These are phyloP conservation scores for Philopotamus ludificatus DNA, from an alignment of 1,140 invertebrate genomes.

Conservation along the genomic window DNA sequence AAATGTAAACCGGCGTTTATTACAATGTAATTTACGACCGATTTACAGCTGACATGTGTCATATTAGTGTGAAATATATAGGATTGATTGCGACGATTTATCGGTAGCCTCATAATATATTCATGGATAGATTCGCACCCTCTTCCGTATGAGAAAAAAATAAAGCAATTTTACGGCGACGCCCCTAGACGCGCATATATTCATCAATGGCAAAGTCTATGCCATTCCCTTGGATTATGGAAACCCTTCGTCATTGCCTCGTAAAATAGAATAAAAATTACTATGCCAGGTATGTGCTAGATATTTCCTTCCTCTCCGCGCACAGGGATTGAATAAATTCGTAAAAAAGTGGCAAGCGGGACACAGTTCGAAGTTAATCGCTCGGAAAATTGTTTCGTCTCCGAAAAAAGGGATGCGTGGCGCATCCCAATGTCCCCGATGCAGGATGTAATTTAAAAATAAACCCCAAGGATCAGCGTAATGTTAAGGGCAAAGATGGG, in stretches of 20 bases:
- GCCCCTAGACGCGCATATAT: too few species aligned
- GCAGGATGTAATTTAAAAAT: too few species aligned
- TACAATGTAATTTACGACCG: background rate
- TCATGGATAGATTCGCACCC: too few species aligned
- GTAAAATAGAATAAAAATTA: background rate
- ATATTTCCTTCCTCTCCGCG: background rate
- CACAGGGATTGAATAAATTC: conserved; percentile 13
- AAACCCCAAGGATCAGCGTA: too few species aligned
- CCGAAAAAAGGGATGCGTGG: conserved; percentile 13
- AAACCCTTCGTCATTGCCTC: background rate
- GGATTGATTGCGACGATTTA: too few species aligned
- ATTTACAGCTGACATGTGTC: background rate
- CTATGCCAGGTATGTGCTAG: background rate
- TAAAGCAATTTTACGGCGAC: too few species aligned
- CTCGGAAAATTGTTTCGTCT: conserved; percentile 32
- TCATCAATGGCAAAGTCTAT: background rate
- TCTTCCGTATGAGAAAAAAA: too few species aligned
- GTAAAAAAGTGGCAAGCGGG: conserved; percentile 3
- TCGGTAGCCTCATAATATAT: too few species aligned
- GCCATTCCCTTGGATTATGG: background rate
- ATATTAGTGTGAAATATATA: too few species aligned
- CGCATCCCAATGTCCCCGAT: conserved; percentile 30
- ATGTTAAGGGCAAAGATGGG: too few species aligned
- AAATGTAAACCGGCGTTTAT: background rate
- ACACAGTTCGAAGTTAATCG: conserved; percentile 22